phyloP scores from a whole-genome alignment of 1,140 invertebrate genomes.

The Achroia grisella region DNA sequence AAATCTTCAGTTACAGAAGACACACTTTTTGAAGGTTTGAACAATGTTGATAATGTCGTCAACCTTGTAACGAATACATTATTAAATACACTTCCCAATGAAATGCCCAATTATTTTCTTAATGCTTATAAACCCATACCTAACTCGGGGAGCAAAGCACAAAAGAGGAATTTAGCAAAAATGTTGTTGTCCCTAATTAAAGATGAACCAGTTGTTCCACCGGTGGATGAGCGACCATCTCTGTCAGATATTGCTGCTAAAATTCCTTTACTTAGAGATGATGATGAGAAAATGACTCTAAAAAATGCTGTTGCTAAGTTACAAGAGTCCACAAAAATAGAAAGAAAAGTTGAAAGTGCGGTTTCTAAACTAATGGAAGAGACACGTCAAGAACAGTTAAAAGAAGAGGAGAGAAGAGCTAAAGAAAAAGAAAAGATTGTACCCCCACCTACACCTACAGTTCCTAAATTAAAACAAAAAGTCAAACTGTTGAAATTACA shows the following conservation, averaged over 20 bases:
- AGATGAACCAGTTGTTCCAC: constrained; percentile 31
- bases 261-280: constrained; percentile 60
- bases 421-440: constrained; percentile 75
- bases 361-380: constrained; percentile 66
- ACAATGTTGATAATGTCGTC: constrained; percentile 80
- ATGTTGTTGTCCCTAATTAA: constrained; percentile 52
- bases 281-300: constrained; percentile 64
- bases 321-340: constrained; percentile 56
- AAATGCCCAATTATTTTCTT: constrained; percentile 89
- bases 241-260: constrained; percentile 34
- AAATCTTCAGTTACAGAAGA: constrained; percentile 63
- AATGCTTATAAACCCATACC: constrained; percentile 94
- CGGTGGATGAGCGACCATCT: constrained; percentile 1
- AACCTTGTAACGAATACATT: constrained; percentile 83
- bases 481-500: constrained; percentile 86
- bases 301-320: constrained; percentile 70
- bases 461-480: constrained; percentile 78
- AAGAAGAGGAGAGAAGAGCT: constrained; percentile 74
- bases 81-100: constrained; percentile 82
- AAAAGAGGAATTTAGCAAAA: constrained; percentile 57
- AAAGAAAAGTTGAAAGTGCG: constrained; percentile 57
- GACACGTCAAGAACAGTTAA: constrained; percentile 52
- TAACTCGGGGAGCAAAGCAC: constrained; percentile 82
- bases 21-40: constrained; percentile 81
- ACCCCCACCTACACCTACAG: constrained; percentile 74